Base-by-base conservation (phyloP, 1,140 invertebrate genomes). In the Scaptomyza pallida region DNA sequence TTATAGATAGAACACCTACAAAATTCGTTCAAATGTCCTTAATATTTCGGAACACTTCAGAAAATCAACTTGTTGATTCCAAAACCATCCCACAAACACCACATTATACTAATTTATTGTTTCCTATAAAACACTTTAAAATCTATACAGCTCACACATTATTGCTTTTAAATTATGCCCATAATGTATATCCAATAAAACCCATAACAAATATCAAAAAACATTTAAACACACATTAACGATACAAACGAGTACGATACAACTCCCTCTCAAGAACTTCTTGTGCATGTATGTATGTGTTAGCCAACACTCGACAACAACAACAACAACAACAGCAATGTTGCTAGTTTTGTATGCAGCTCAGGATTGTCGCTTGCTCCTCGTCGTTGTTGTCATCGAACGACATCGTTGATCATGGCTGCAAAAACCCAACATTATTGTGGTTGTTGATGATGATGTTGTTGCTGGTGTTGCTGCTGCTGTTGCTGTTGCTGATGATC, bases 291-390 rank as follows among this genome's bases (percentile, higher is more conserved):
- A 16, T 45, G n/a, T 61, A 47, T 54, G 3, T 51, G 8, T 41
- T 48, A 33, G 9, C 55, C 44, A 19, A 23, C 17, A 30, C 44
- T 72, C 5, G 2, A 21, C 48, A 60, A n/a, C n/a, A n/a, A n/a
- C n/a, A n/a, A n/a, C 63, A 48, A 4, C 1, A 23, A 2, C 21
- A 23, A 3, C 44, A 51, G 60, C 63, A 48, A 44, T 67, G 51
- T 73, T 86, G 51, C 77, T 86, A 78, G 75, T 88, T 88, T 67
- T 68, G 82, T 88, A 88, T 88, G 83, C 82, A 89, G 68, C 82
- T 88, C 82, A 88, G 82, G 83, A 89, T 78, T 88, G 83, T 82
- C 75, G 78, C 82, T 69, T 86, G 82, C 82, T 82, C 78, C 83
- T 82, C 74, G 78, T 88, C 70, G 82, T 26, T 6, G 23, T 75